These are phyloP conservation scores for Macrosoma leucophasiata DNA, from an alignment of 2,888 invertebrate genomes.

Conservation along the genomic window DNA sequence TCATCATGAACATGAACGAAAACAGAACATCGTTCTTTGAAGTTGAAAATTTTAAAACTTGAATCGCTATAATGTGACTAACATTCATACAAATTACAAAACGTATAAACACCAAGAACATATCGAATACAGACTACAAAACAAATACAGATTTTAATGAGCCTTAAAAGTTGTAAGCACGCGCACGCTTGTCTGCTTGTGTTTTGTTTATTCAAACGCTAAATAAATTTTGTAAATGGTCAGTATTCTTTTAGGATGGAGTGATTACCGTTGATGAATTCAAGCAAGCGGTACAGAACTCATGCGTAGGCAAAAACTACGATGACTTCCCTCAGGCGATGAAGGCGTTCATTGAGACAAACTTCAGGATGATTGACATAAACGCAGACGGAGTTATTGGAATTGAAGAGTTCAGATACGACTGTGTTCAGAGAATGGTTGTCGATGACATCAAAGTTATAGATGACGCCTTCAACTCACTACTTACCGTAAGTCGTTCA, in stretches of 20 bases:
- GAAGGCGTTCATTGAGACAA: slow-evolving; percentile 90
- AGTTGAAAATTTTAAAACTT: too few relatives aligned
- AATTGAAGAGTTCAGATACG: slow-evolving; percentile 87
- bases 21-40: too few relatives aligned
- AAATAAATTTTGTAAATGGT: slow-evolving; percentile 12
- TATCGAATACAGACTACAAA: too few relatives aligned
- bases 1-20: too few relatives aligned
- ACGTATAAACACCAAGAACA: too few relatives aligned
- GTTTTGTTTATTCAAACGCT: slow-evolving; percentile 18
- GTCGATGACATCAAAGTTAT: slow-evolving; percentile 84
- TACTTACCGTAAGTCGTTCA: slow-evolving; percentile 84
- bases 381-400: slow-evolving; percentile 87
- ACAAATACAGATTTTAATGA: too few relatives aligned
- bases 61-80: too few relatives aligned
- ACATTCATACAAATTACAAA: too few relatives aligned
- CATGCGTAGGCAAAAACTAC: slow-evolving; percentile 85
- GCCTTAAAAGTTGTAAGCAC: slow-evolving; percentile 18
- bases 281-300: slow-evolving; percentile 85
- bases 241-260: slow-evolving; percentile 79
- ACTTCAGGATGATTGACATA: slow-evolving; percentile 87
- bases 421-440: slow-evolving; percentile 87
- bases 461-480: slow-evolving; percentile 84
- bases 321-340: slow-evolving; percentile 89
- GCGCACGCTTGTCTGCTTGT: slow-evolving; percentile 41
- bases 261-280: slow-evolving; percentile 88